These are phyloP conservation scores for Xenopus petersii DNA, from an alignment of 2,797 vertebrate genomes.

Conservation along the genomic window DNA sequence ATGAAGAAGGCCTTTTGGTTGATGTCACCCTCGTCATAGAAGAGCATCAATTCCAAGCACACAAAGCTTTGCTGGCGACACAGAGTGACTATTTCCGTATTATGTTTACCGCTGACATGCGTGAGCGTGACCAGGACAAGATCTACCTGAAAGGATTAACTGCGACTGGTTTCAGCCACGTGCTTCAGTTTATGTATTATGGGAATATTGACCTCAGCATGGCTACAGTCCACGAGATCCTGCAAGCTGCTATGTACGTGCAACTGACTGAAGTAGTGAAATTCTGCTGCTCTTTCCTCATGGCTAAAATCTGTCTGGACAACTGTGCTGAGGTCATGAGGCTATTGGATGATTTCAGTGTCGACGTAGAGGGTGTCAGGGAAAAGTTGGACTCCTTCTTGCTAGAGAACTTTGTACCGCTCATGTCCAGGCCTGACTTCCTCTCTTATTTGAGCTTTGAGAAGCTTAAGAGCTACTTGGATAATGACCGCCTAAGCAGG, in stretches of 20 bases:
- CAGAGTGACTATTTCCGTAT: constrained; percentile 99
- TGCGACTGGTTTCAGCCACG: constrained; percentile 93
- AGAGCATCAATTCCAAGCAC: constrained; percentile 98
- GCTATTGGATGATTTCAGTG: constrained; percentile 97
- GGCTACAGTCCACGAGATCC: constrained; percentile 95
- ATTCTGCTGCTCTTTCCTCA: constrained; percentile 97
- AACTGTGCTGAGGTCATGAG: constrained; percentile 99
- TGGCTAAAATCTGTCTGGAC: constrained; percentile 98
- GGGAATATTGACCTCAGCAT: constrained; percentile 98
- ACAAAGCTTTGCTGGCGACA: constrained; percentile 97
- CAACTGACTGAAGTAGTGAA: constrained; percentile 96
- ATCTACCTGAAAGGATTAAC: constrained; percentile 98
- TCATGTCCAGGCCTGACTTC: constrained; percentile 96
- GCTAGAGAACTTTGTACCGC: constrained; percentile 95
- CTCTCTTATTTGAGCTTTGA: constrained; percentile 96
- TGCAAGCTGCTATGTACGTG: constrained; percentile 97
- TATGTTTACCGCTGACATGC: constrained; percentile 99
- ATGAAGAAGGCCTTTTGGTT: constrained; percentile 94
- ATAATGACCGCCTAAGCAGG: constrained; percentile 90
- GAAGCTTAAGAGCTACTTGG: constrained; percentile 92
- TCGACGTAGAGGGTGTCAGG: constrained; percentile 95
- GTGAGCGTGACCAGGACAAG: constrained; percentile 97
- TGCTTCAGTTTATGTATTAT: constrained; percentile 98
- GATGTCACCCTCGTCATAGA: constrained; percentile 92
- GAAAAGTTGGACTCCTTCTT: constrained; percentile 94